Conservation (phyloP, 2,113 vertebrate genomes). For the Laticauda laticaudata region DNA sequence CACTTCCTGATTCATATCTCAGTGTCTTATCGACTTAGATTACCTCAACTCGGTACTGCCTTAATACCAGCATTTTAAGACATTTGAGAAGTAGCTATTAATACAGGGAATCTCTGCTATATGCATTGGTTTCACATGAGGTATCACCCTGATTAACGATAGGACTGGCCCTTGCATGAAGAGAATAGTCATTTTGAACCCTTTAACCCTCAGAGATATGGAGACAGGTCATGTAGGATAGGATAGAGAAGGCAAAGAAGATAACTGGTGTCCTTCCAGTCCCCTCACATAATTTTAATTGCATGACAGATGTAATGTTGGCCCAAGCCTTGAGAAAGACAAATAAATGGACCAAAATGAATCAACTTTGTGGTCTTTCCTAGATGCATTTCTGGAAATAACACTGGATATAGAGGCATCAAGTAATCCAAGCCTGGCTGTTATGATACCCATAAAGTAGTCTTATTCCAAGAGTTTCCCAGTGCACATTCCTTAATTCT, state of each 20-base stretch:
- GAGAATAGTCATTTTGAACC: background rate
- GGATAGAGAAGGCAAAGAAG: background rate
- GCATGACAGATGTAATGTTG: background rate
- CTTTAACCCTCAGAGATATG: background rate
- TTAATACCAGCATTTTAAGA: background rate
- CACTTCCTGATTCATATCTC: background rate
- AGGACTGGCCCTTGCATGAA: background rate
- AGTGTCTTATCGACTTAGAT: background rate
- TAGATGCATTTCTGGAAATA: background rate
- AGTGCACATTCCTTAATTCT: background rate
- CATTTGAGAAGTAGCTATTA: background rate
- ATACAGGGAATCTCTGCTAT: background rate
- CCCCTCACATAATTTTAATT: background rate
- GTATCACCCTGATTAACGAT: background rate
- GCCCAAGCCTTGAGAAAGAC: background rate
- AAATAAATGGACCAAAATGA: background rate
- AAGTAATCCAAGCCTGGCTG: background rate
- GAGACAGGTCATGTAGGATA: too few relatives aligned
- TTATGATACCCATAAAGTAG: background rate
- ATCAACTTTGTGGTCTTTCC: background rate
- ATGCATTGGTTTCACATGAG: background rate
- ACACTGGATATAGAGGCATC: background rate
- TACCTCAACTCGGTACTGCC: background rate
- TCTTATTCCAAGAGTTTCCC: background rate
- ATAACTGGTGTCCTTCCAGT: background rate